Base-by-base conservation (phyloP, 2,113 vertebrate genomes). In the Meriones unguiculatus region DNA sequence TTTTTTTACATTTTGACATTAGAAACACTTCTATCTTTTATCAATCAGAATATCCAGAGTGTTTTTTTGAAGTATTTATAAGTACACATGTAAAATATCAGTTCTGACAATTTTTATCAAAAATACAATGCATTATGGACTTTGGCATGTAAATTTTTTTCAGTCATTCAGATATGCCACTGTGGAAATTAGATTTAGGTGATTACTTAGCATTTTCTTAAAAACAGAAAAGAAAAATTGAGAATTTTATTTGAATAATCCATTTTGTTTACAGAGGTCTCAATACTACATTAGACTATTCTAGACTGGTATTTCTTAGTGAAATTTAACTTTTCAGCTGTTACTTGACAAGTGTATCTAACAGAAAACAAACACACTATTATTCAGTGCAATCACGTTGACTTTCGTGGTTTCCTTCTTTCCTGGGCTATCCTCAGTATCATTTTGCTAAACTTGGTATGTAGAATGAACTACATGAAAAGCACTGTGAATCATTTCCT, bases 351-450 rank as follows among this genome's bases (percentile, higher is more conserved):
- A 75, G 1, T 92, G 30, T 50, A 11, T 67, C 70, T 88, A 82
- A 38, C 0, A 18, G 32, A 80, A 38, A 80, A 93, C 1, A 96
- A 57, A 72, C 72, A 77, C 0, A 22, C 0, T 7, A 78, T 11
- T 95, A 65, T 85, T 96, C 25, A 75, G 89, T 80, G 62, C 90
- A 92, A 70, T 94, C 46, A 92, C 93, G 1, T 20, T 92, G 25
- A 0, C 82, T 96, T 80, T 62, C 93, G 52, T 75, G 87, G 84
- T 97, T 89, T 97, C 91, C 97, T 87, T 97, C 90, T 93, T 95
- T 90, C 28, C 46, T 91, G 13, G 17, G 13, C 6, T 59, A 17
- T 90, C 87, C 2, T 96, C 92, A 32, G 65, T 22, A 84, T 2
- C 4, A 32, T 64, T 65, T 62, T 86, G 62, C 92, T 67, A 67